These are phyloP conservation scores for Drosophila pseudotakahashii DNA, from an alignment of 2,888 invertebrate genomes.

Conservation along the genomic window DNA sequence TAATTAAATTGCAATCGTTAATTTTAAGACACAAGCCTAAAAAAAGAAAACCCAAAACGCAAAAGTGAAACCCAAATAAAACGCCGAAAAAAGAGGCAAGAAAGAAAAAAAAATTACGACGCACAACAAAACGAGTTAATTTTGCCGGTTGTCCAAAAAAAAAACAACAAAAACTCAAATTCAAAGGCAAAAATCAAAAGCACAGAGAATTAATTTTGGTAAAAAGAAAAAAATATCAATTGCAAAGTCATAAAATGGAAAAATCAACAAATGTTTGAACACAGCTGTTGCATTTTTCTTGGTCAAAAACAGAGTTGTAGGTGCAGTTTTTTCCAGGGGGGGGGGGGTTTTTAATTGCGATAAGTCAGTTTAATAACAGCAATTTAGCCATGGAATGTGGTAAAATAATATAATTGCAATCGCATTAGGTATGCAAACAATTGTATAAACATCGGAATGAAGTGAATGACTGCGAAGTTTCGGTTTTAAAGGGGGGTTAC, in stretches of 20 bases:
- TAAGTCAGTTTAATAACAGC: conserved; percentile 1
- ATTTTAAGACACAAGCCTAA: conserved; percentile 26
- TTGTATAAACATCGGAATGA: not conserved
- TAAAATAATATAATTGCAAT: not conserved
- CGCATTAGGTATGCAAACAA: conserved; percentile 1
- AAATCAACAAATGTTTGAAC: conserved; percentile 5
- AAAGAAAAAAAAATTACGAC: conserved; percentile 16
- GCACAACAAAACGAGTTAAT: conserved; percentile 10
- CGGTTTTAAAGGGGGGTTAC: not conserved
- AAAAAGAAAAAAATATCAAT: conserved; percentile 32
- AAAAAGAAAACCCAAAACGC: conserved; percentile 11
- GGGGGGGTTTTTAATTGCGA: not conserved
- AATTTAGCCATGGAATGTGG: not conserved
- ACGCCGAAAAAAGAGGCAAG: not conserved
- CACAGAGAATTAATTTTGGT: conserved; percentile 36
- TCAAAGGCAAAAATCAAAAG: conserved; percentile 9
- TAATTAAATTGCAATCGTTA: conserved; percentile 35
- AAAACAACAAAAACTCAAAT: conserved; percentile 10
- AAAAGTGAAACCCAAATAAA: conserved; percentile 15
- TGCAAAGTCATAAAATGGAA: not conserved
- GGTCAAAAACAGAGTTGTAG: conserved; percentile 31
- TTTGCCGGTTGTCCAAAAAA: conserved; percentile 12
- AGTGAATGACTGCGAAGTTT: not conserved
- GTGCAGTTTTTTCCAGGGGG: not conserved
- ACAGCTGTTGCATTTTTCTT: conserved; percentile 44